Conservation (phyloP, 2,797 vertebrate genomes). For the Enteromius mattozi region DNA sequence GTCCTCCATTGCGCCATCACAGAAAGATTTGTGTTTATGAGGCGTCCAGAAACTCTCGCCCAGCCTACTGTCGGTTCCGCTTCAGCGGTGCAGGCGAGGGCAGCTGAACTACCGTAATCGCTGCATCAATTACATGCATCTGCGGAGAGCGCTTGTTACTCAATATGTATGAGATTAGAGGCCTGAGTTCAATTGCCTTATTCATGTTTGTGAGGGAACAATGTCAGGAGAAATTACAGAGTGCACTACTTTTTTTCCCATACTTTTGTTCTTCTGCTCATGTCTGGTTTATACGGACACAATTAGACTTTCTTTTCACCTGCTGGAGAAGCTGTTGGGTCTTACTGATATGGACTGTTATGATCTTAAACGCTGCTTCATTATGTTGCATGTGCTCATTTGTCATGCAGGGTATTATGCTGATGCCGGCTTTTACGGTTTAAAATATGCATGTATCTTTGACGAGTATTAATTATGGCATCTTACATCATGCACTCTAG, state of each 20-base stretch:
- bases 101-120: slow-evolving; percentile 63
- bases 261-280: slow-evolving; percentile 43
- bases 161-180: slow-evolving; percentile 71
- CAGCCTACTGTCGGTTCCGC: slow-evolving; percentile 48
- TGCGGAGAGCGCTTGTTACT: slow-evolving; percentile 51
- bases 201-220: slow-evolving; percentile 71
- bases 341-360: slow-evolving; percentile 16
- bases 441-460: slow-evolving; percentile 44
- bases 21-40: background rate
- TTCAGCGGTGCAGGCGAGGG: slow-evolving; percentile 48
- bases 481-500: slow-evolving; percentile 28
- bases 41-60: slow-evolving; percentile 11
- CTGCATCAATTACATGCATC: slow-evolving; percentile 70
- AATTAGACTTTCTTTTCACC: slow-evolving; percentile 33
- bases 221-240: slow-evolving; percentile 73
- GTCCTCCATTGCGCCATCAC: slow-evolving; percentile 1
- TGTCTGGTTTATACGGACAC: slow-evolving; percentile 22
- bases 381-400: slow-evolving; percentile 27
- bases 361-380: slow-evolving; percentile 27
- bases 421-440: slow-evolving; percentile 1
- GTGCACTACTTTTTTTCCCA: slow-evolving; percentile 16
- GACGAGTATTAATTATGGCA: slow-evolving; percentile 32
- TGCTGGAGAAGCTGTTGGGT: slow-evolving; percentile 40
- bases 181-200: slow-evolving; percentile 65
- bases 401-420: slow-evolving; percentile 30